Evolutionary conservation across 2,113 vertebrate genomes (phyloP).

Genomic region (Lethenteron reissneri): DNA sequence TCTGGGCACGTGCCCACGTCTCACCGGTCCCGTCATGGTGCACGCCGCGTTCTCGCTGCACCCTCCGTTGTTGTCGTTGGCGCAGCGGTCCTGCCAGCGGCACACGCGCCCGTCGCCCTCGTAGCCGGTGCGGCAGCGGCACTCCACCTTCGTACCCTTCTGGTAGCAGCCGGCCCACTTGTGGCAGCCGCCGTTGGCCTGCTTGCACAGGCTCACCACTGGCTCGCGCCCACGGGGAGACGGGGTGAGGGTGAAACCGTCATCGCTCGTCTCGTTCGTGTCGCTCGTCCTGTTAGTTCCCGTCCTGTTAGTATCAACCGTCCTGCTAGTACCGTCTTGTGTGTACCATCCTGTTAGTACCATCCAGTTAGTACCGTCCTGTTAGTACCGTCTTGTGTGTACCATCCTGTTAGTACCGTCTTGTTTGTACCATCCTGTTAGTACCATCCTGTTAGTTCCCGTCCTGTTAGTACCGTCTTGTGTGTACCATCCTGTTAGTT

Average conservation of each 20-base stretch:
- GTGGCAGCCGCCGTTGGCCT: constrained; percentile 42
- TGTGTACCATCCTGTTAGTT: no score
- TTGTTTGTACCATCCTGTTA: not conserved
- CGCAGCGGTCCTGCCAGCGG: constrained; percentile 35
- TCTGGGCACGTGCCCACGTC: constrained; percentile 10
- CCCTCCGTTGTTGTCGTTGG: constrained; percentile 31
- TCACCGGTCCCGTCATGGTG: constrained; percentile 46
- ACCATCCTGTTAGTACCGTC: not conserved
- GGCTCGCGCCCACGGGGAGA: not conserved
- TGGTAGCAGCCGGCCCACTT: constrained; percentile 39
- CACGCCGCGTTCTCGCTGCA: constrained; percentile 61
- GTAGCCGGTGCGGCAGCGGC: constrained; percentile 31
- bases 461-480: no score
- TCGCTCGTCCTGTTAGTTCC: no score
- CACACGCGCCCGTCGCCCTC: constrained; percentile 47
- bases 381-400: not conserved
- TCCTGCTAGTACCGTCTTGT: not conserved
- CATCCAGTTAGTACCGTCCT: not conserved
- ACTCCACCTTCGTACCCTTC: constrained; percentile 25
- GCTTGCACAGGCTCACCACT: constrained; percentile 41
- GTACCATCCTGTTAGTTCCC: no score
- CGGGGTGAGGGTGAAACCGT: no score
- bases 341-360: not conserved
- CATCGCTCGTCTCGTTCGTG: no score
- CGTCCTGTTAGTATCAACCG: no score